Percentiles rank a stretch among this genome's conserved stretches.
Evolutionary conservation across 2,797 vertebrate genomes (phyloP).

Genomic region (Botia kubotai): DNA sequence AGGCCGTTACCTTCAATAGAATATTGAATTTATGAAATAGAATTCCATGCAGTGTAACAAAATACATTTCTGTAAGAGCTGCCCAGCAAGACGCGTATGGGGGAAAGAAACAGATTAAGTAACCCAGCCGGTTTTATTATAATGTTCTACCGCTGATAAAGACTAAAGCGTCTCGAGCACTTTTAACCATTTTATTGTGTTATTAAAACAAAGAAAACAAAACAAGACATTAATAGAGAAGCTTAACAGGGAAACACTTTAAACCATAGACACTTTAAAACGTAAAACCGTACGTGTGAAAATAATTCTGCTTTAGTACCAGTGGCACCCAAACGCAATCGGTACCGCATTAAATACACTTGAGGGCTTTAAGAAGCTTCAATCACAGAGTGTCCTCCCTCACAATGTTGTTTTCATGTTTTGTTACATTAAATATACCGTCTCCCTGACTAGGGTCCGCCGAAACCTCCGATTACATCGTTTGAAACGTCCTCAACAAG

Average conservation of each 20-base stretch:
- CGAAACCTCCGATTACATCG: background rate
- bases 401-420: background rate
- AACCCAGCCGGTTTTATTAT: conserved; percentile 7
- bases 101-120: background rate
- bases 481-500: background rate
- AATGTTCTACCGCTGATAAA: background rate
- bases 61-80: conserved; percentile 18
- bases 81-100: background rate
- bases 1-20: background rate
- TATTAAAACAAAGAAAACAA: conserved; percentile 15
- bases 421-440: background rate
- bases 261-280: conserved; percentile 2
- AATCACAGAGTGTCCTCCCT: background rate
- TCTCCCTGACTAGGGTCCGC: background rate
- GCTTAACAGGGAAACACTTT: background rate
- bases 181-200: background rate
- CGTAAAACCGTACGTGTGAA: background rate
- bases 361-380: background rate
- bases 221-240: background rate
- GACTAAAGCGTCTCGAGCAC: background rate
- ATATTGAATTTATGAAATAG: background rate
- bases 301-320: conserved; percentile 7
- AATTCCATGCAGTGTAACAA: conserved; percentile 13
- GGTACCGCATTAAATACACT: background rate
- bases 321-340: background rate